phyloP scores from a whole-genome alignment of 2,797 vertebrate species.

The Gallirallus australis region DNA sequence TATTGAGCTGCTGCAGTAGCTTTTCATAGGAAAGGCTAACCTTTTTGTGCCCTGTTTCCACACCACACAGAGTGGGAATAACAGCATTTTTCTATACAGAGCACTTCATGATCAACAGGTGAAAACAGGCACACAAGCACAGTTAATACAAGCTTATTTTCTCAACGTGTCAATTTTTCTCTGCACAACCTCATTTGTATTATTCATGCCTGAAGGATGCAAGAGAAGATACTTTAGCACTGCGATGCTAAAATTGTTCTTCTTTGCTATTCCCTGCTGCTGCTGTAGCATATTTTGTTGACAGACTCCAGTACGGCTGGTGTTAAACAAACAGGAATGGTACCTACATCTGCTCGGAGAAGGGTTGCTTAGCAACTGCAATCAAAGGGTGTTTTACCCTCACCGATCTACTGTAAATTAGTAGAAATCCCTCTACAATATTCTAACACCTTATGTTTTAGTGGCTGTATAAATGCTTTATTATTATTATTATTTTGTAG shows the following conservation, averaged over 20 bases:
- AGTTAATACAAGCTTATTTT: background rate
- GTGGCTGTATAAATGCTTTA: background rate
- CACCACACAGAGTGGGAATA: background rate
- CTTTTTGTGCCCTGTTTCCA: background rate
- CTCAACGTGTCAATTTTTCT: background rate
- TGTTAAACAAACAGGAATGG: conserved; percentile 72
- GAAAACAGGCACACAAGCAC: background rate
- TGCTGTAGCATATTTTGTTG: conserved; percentile 15
- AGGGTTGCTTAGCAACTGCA: conserved; percentile 84
- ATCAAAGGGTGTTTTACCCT: conserved; percentile 77
- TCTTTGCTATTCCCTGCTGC: conserved; percentile 13
- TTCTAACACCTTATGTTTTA: conserved; percentile 66
- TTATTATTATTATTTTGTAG: background rate
- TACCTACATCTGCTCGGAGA: conserved; percentile 69
- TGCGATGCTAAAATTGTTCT: background rate
- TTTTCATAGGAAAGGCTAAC: background rate
- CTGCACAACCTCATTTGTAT: background rate
- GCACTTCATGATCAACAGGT: conserved; percentile 21
- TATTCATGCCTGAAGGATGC: background rate
- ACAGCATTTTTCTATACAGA: background rate
- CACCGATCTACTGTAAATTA: conserved; percentile 71
- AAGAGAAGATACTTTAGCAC: background rate
- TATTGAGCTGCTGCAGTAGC: background rate
- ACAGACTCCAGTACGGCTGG: conserved; percentile 55
- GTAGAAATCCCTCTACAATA: conserved; percentile 66